Conservation (phyloP, 2,888 invertebrate genomes). For the Peribatodes rhomboidaria region DNA sequence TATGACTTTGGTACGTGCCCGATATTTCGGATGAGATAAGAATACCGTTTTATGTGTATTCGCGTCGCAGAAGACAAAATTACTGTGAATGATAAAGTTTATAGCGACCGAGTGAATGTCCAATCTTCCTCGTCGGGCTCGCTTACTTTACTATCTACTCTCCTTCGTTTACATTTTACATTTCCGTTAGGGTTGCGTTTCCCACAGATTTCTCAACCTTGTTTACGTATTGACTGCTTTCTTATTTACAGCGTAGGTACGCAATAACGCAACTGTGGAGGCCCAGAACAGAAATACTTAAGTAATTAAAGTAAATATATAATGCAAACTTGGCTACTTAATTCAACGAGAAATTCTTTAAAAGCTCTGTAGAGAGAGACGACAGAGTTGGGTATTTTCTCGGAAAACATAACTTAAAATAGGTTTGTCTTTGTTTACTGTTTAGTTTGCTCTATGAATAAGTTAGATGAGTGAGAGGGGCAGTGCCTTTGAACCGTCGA, state of each 20-base stretch:
- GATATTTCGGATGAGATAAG: constrained; percentile 81
- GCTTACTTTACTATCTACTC: constrained; percentile 39
- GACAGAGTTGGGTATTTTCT: constrained; percentile 62
- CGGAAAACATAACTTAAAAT: constrained; percentile 58
- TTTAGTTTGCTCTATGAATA: constrained; percentile 73
- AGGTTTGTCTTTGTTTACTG: constrained; percentile 63
- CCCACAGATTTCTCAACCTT: constrained; percentile 22
- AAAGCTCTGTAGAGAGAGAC: neutral
- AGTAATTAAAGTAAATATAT: neutral
- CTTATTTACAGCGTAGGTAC: neutral
- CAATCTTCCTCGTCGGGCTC: constrained; percentile 51
- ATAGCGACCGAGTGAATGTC: constrained; percentile 48
- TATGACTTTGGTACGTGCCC: constrained; percentile 82
- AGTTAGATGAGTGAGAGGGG: constrained; percentile 67
- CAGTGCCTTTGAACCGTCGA: constrained; percentile 57
- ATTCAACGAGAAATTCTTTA: neutral
- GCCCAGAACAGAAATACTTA: neutral
- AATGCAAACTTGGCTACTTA: neutral
- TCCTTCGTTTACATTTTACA: constrained; percentile 40
- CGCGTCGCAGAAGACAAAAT: constrained; percentile 70
- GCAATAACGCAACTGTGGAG: neutral
- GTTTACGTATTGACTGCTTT: constrained; percentile 24
- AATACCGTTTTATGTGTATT: constrained; percentile 75
- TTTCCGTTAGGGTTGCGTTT: constrained; percentile 32
- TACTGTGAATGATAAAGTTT: constrained; percentile 61